Base-by-base conservation (phyloP, 1,140 invertebrate genomes). In the Pararge aegeria region DNA sequence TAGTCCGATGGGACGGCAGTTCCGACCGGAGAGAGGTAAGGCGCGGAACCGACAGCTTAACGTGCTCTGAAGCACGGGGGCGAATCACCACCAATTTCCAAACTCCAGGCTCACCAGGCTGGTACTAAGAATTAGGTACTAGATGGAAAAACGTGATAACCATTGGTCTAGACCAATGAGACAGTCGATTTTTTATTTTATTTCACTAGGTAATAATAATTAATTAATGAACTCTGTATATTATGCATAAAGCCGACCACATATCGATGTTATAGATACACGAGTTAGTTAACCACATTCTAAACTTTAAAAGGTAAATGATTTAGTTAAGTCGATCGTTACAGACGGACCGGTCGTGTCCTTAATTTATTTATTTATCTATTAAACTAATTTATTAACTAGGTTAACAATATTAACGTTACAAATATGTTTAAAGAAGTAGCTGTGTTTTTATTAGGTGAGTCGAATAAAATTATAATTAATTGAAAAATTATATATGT, bases 281-380 rank as follows among this genome's bases (percentile, higher is more conserved):
- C 20, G 13, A 10, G 27, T 72, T 51, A 38, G 38, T 16, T 42
- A 34, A 40, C 13, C 60, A 64, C 77, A 68, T 77, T 80, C 77
- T 78, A 75, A 80, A 70, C 38, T 74, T 64, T 60, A 18, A 69
- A 72, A 68, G 60, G 68, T 74, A 70, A 75, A 53, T 24, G 38
- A 49, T 50, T 44, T 49, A 52, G 48, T 51, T 44, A 18, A 51
- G 15, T 29, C 34, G 19, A 27, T 46, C 70, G 65, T 55, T 52
- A 49, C 55, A 57, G 34, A 42, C 65, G 52, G 52, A 42, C 52
- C 61, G 61, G 46, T 48, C 30, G 40, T 29, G 52, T 50, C 49
- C 7, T 12, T 34, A 34, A 34, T 12, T 34, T 34, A 34, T 34
- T 34, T 10, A 67, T 62, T 66, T 62, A 53, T 61, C 60, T 66